phyloP scores from a whole-genome alignment of 1,140 invertebrate species.

The Magallana gigas region DNA sequence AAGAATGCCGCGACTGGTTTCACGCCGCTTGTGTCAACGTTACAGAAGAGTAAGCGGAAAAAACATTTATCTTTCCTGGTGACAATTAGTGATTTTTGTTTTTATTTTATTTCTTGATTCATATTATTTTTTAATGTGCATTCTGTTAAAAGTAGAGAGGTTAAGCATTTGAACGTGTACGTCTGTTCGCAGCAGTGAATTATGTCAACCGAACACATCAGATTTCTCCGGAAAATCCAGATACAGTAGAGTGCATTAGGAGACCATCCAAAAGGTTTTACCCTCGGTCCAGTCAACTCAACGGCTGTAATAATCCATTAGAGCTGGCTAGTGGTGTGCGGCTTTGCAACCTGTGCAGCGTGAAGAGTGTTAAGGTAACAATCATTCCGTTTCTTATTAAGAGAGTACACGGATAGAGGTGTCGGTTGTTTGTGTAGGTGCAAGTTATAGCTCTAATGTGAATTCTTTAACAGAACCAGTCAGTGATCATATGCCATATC shows the following conservation, averaged over 20 bases:
- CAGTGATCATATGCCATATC: not conserved
- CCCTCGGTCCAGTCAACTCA: not conserved
- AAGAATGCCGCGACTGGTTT: conserved; percentile 34
- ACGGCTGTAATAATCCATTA: not conserved
- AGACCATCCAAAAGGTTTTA: not conserved
- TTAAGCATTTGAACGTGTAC: not conserved
- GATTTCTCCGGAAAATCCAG: not conserved
- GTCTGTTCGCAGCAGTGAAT: not conserved
- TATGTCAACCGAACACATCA: not conserved
- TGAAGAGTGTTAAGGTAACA: not conserved
- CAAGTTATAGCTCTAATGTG: not conserved
- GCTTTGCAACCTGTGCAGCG: not conserved
- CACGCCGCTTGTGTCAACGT: conserved; percentile 25
- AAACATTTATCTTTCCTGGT: not conserved
- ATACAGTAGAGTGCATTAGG: not conserved
- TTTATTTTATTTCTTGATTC: not conserved
- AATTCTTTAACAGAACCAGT: not conserved
- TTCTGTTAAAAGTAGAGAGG: too few relatives aligned
- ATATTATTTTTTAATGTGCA: too few relatives aligned
- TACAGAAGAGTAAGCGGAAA: conserved; percentile 19
- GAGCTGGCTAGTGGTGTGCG: not conserved
- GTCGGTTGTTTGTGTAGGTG: not conserved
- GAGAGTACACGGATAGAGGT: not conserved
- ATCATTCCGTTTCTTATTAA: not conserved
- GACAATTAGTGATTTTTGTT: not conserved